Percentiles rank a stretch among this genome's conserved stretches.
Conservation (phyloP, 2,888 invertebrate genomes). For the Chrysolina haemoptera region DNA sequence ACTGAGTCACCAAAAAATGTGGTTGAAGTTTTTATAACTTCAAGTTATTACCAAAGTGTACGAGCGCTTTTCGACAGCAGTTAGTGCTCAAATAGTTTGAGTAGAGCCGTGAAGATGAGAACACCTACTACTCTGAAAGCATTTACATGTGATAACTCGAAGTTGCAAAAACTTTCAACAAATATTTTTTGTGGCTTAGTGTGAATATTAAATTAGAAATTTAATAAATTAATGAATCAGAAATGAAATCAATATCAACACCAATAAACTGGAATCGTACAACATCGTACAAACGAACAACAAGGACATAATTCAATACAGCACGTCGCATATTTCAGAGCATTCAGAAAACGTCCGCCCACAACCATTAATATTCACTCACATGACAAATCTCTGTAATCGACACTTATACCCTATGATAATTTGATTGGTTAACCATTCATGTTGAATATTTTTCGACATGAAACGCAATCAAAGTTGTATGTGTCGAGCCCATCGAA, state of each 20-base stretch:
- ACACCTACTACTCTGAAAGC: too few relatives aligned
- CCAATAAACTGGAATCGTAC: background rate
- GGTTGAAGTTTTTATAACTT: too few relatives aligned
- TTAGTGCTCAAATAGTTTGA: too few relatives aligned
- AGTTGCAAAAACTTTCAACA: too few relatives aligned
- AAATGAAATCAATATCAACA: background rate
- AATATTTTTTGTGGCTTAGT: too few relatives aligned
- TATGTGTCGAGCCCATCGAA: slow-evolving; percentile 1
- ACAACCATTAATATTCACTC: background rate
- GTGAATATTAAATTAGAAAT: too few relatives aligned
- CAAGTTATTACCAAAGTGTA: too few relatives aligned
- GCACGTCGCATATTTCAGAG: background rate
- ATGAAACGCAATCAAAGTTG: slow-evolving; percentile 11
- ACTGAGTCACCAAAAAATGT: too few relatives aligned
- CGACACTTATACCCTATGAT: background rate
- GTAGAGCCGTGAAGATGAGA: too few relatives aligned
- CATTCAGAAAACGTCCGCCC: background rate
- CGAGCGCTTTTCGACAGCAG: too few relatives aligned
- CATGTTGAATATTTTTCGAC: background rate
- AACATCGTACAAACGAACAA: slow-evolving; percentile 10
- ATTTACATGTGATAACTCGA: too few relatives aligned
- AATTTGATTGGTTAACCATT: background rate
- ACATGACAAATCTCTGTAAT: background rate
- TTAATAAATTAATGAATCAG: background rate
- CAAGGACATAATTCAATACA: background rate